Evolutionary conservation across 53 echinoderm and acorn worm species (phyloP).

Genomic region (Hippasteria phrygiana): DNA sequence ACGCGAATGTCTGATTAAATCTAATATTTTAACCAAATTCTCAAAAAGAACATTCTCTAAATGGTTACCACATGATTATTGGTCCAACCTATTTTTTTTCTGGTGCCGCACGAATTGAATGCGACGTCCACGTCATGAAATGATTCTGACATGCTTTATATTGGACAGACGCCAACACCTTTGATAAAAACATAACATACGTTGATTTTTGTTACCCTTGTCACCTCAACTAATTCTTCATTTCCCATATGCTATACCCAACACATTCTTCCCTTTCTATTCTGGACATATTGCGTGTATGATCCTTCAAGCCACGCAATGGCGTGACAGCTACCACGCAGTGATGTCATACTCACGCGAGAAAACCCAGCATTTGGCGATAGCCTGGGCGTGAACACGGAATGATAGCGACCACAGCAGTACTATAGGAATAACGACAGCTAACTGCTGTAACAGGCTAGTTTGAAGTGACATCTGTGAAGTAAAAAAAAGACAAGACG

Average conservation of each 20-base stretch:
- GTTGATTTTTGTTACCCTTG: neutral
- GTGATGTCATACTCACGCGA: constrained; percentile 31
- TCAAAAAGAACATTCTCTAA: too few species aligned
- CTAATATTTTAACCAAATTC: too few species aligned
- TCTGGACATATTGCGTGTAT: too few species aligned
- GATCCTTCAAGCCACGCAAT: too few species aligned
- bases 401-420: constrained; percentile 39
- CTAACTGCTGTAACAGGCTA: constrained; percentile 20
- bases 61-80: too few species aligned
- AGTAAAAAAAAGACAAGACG: neutral
- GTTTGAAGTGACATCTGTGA: constrained; percentile 24
- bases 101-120: too few species aligned
- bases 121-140: too few species aligned
- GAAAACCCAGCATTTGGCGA: constrained; percentile 56
- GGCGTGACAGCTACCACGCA: too few species aligned
- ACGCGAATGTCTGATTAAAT: too few species aligned
- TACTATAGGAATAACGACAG: constrained; percentile 8
- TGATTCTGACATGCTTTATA: neutral
- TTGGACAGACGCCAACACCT: neutral
- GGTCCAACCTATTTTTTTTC: too few species aligned
- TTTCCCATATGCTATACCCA: neutral
- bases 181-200: neutral
- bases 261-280: too few species aligned
- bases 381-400: constrained; percentile 34
- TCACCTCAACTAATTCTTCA: neutral